These are phyloP conservation scores for Mycteria americana DNA, from an alignment of 2,797 vertebrate genomes.

Conservation along the genomic window DNA sequence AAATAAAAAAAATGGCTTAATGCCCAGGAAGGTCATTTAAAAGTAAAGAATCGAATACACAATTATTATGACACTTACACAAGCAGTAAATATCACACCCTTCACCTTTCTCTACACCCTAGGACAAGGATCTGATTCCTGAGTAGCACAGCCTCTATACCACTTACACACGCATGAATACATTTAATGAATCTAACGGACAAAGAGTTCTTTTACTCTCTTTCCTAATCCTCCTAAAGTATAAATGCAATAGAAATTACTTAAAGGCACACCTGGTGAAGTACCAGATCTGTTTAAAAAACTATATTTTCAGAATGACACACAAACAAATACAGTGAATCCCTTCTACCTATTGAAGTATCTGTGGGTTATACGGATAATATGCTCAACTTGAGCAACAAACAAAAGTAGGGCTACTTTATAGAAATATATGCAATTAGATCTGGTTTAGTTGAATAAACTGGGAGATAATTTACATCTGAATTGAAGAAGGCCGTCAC, in stretches of 20 bases:
- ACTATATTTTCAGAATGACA: constrained; percentile 48
- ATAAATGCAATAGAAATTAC: constrained; percentile 68
- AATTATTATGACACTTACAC: constrained; percentile 67
- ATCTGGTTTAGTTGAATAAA: constrained; percentile 50
- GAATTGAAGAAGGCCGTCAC: constrained; percentile 28
- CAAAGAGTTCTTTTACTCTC: constrained; percentile 72
- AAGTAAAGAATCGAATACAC: constrained; percentile 65
- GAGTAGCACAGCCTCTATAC: constrained; percentile 56
- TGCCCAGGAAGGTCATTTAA: constrained; percentile 61
- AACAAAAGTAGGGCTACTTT: constrained; percentile 30
- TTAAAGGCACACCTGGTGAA: constrained; percentile 72
- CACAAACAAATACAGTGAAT: constrained; percentile 60
- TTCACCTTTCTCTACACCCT: constrained; percentile 62
- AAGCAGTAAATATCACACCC: constrained; percentile 69
- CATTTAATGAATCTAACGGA: constrained; percentile 65
- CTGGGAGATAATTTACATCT: constrained; percentile 52
- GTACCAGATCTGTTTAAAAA: constrained; percentile 57
- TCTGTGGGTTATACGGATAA: not conserved
- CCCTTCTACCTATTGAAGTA: constrained; percentile 37
- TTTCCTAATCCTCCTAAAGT: constrained; percentile 69
- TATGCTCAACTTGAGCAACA: not conserved
- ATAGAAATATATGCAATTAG: constrained; percentile 45
- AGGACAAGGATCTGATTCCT: constrained; percentile 65
- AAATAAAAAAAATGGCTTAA: constrained; percentile 48
- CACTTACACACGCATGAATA: constrained; percentile 71